Evolutionary conservation across 2,113 vertebrate genomes (phyloP).

Genomic region (Mugil cephalus): DNA sequence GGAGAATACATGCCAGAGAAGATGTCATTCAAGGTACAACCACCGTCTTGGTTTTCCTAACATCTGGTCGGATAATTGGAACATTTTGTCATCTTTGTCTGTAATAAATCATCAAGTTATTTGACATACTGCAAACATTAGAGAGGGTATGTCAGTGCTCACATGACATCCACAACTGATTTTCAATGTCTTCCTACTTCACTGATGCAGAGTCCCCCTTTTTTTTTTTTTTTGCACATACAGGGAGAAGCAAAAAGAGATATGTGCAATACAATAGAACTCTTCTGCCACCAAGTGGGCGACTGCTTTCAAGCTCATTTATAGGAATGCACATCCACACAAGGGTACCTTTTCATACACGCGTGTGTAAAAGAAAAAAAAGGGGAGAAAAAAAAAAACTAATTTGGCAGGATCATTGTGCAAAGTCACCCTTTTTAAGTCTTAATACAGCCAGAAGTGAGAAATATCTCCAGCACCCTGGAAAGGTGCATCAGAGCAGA

Average conservation of each 20-base stretch:
- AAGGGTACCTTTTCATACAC: background rate
- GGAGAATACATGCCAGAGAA: slow-evolving; percentile 13
- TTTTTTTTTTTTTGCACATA: background rate
- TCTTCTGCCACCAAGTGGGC: slow-evolving; percentile 85
- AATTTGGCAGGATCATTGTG: slow-evolving; percentile 52
- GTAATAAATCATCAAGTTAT: slow-evolving; percentile 36
- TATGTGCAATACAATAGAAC: slow-evolving; percentile 42
- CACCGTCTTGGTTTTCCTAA: slow-evolving; percentile 4
- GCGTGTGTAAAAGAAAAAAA: background rate
- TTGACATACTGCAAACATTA: slow-evolving; percentile 43
- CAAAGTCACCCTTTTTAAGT: slow-evolving; percentile 30
- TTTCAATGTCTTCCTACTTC: slow-evolving; percentile 28
- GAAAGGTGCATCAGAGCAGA: slow-evolving; percentile 37
- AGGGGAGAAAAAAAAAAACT: slow-evolving; percentile 21
- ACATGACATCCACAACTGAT: slow-evolving; percentile 47
- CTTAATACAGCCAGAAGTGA: slow-evolving; percentile 29
- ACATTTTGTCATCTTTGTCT: slow-evolving; percentile 25
- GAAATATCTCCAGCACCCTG: slow-evolving; percentile 21
- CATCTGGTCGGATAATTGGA: slow-evolving; percentile 28
- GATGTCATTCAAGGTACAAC: slow-evolving; percentile 20
- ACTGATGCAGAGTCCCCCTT: background rate
- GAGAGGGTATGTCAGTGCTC: slow-evolving; percentile 34
- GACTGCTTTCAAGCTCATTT: background rate
- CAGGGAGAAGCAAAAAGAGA: too few species aligned
- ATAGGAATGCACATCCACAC: slow-evolving; percentile 11